phyloP scores from a whole-genome alignment of 2,113 vertebrate species.

The Pygathrix nemaeus region DNA sequence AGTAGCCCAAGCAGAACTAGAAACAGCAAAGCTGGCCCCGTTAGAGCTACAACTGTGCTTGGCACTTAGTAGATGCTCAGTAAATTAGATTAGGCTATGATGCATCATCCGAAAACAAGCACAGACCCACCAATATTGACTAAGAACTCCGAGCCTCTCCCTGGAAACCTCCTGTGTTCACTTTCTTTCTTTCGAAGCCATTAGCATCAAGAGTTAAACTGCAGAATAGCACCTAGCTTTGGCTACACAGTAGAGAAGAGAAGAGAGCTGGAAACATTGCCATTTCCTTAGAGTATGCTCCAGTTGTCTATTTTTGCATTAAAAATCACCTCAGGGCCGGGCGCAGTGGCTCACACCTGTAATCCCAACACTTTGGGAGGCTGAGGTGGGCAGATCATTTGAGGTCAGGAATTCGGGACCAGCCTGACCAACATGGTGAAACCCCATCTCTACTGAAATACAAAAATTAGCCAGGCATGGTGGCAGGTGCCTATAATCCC shows the following conservation, averaged over 20 bases:
- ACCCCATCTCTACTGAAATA: no score
- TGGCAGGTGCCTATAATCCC: no score
- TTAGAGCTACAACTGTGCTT: neutral
- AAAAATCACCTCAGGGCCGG: neutral
- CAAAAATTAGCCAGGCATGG: no score
- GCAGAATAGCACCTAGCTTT: neutral
- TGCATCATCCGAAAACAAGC: neutral
- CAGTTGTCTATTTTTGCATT: neutral
- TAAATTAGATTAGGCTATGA: neutral
- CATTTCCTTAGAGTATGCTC: neutral
- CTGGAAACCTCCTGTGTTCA: neutral
- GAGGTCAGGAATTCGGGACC: no score
- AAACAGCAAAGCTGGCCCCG: neutral
- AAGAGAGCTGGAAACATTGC: neutral
- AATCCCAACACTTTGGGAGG: no score
- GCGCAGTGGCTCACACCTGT: no score
- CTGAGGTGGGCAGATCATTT: no score
- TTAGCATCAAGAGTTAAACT: neutral
- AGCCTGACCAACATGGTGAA: no score
- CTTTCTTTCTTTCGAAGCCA: neutral
- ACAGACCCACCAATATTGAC: neutral
- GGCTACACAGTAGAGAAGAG: neutral
- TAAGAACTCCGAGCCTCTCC: neutral
- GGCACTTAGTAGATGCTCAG: neutral
- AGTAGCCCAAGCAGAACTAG: neutral